A percentile compares a stretch with the other conserved stretches of the same genome.
Conservation (phyloP, 2,888 invertebrate species). For the Calameuta pallipes region DNA sequence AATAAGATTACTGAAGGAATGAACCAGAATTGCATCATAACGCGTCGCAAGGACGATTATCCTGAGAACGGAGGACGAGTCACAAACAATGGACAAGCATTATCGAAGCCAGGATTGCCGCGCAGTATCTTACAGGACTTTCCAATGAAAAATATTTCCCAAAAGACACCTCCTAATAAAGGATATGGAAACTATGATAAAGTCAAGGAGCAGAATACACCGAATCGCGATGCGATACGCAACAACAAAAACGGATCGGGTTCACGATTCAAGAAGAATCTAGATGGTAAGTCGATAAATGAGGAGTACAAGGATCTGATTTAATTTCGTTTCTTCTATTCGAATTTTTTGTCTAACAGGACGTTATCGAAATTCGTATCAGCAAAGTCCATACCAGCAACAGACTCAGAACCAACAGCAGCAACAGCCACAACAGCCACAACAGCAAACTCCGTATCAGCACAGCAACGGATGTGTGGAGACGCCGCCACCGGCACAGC, state of each 20-base stretch:
- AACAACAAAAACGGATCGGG: slow-evolving; percentile 33
- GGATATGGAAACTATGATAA: neutral
- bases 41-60: slow-evolving; percentile 21
- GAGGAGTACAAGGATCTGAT: too few relatives aligned
- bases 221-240: neutral
- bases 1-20: slow-evolving; percentile 5
- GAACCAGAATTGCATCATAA: slow-evolving; percentile 1
- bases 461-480: slow-evolving; percentile 11
- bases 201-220: neutral
- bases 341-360: slow-evolving; percentile 24
- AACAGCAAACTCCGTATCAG: slow-evolving; percentile 15
- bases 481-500: slow-evolving; percentile 8
- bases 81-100: neutral
- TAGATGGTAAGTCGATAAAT: slow-evolving; percentile 34
- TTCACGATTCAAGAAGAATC: slow-evolving; percentile 47
- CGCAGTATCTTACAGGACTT: slow-evolving; percentile 4
- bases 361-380: slow-evolving; percentile 30
- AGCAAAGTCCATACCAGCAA: slow-evolving; percentile 14
- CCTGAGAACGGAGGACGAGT: slow-evolving; percentile 6
- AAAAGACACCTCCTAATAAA: neutral
- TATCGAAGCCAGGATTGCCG: neutral
- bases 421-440: slow-evolving; percentile 13
- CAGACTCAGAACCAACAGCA: slow-evolving; percentile 20
- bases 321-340: too few relatives aligned
- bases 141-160: slow-evolving; percentile 23